These are phyloP conservation scores for Gnatocerus cornutus DNA, from an alignment of 2,888 invertebrate species.

Conservation along the genomic window DNA sequence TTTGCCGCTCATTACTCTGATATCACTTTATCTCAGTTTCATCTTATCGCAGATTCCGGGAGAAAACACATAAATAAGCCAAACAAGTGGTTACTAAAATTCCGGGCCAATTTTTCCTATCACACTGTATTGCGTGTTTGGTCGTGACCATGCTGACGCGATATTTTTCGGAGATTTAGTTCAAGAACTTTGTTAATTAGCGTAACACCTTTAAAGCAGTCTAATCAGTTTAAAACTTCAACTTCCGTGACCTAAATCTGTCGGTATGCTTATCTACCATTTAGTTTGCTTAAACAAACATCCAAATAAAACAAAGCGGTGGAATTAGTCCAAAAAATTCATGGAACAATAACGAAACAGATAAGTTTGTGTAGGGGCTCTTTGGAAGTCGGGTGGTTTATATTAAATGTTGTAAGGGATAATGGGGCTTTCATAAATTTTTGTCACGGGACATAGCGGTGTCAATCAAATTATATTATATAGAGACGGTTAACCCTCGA, in stretches of 20 bases:
- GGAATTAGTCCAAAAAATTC: neutral
- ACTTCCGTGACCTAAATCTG: slow-evolving; percentile 30
- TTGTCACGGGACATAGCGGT: neutral
- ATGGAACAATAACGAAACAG: neutral
- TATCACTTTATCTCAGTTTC: slow-evolving; percentile 22
- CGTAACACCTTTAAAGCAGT: slow-evolving; percentile 36
- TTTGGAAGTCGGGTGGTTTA: too few species aligned
- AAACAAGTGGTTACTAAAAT: neutral
- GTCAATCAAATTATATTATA: slow-evolving; percentile 22
- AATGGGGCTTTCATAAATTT: slow-evolving; percentile 6
- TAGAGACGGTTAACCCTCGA: slow-evolving; percentile 12
- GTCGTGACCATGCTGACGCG: neutral
- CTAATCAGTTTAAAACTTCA: slow-evolving; percentile 41
- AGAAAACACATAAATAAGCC: neutral
- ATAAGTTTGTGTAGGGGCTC: too few species aligned
- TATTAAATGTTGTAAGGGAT: neutral
- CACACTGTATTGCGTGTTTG: neutral
- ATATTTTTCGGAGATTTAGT: slow-evolving; percentile 23
- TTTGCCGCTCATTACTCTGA: slow-evolving; percentile 32
- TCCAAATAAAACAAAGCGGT: slow-evolving; percentile 9
- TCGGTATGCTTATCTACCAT: slow-evolving; percentile 17
- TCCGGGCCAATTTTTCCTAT: too few species aligned
- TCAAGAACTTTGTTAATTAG: slow-evolving; percentile 40
- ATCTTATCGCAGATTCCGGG: neutral
- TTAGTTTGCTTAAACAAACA: slow-evolving; percentile 31